phyloP scores from a whole-genome alignment of 1,140 invertebrate species.

The Capitella teleta region DNA sequence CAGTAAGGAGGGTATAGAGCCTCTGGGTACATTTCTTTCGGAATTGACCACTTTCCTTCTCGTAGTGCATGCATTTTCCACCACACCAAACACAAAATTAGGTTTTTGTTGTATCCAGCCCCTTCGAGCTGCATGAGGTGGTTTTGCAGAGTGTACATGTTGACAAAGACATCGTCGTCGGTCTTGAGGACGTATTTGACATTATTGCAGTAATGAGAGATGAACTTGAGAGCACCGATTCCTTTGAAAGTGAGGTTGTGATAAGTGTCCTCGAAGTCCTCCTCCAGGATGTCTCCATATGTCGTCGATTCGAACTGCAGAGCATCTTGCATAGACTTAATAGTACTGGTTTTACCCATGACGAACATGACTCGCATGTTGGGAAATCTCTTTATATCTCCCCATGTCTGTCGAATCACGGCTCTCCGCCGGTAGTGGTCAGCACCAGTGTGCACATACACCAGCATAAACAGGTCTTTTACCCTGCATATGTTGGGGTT shows the following conservation, averaged over 20 bases:
- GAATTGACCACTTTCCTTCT: conserved; percentile 11
- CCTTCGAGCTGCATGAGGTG: conserved; percentile 15
- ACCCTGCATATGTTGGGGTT: conserved; percentile 9
- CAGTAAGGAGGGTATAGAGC: conserved; percentile 14
- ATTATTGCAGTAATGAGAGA: conserved; percentile 51
- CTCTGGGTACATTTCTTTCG: conserved; percentile 6
- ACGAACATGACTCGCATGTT: conserved; percentile 61
- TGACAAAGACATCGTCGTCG: conserved; percentile 49
- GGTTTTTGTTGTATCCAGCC: neutral
- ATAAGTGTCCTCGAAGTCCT: conserved; percentile 66
- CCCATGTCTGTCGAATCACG: conserved; percentile 38
- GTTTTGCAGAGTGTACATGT: conserved; percentile 27
- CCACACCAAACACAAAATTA: conserved; percentile 12
- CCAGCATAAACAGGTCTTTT: conserved; percentile 17
- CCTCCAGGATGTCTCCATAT: conserved; percentile 64
- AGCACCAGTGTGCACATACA: conserved; percentile 27
- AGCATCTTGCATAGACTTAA: conserved; percentile 28
- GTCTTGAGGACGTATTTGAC: conserved; percentile 47
- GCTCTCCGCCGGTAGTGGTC: conserved; percentile 28
- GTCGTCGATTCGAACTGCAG: conserved; percentile 51
- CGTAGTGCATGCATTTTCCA: conserved; percentile 9
- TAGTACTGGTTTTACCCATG: conserved; percentile 47
- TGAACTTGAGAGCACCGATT: conserved; percentile 72
- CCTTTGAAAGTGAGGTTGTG: conserved; percentile 80
- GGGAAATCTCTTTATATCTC: conserved; percentile 21